Base-by-base conservation (phyloP, 2,797 vertebrate genomes). In the Gallinago stenura region DNA sequence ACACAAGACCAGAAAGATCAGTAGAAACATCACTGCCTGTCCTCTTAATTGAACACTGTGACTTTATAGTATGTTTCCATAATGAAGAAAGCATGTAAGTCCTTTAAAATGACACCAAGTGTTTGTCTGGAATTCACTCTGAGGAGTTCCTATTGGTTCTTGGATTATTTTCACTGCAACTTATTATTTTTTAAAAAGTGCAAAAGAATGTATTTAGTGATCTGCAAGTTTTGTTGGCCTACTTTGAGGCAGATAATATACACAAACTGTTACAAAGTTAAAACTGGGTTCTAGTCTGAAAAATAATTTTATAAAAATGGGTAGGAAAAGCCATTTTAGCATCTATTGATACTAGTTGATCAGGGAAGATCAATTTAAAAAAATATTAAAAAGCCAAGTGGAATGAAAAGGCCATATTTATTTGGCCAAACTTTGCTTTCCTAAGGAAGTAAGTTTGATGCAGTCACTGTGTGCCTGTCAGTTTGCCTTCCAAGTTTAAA, bases 1-100 rank as follows among this genome's bases (percentile, higher is more conserved):
- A 37, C 0, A 12, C 4, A 11, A 82, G 46, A 61, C 13, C 25
- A 53, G 87, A 93, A 62, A 86, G 68, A 78, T 50, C 53, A 33
- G 81, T 94, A 13, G 98, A 98, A 83, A 70, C 83, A 4, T 72
- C 83, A 1, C 85, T 98, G 66, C 98, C 98, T 9, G 3, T 98
- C 39, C 94, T 98, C 79, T 91, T 66, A 79, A 97, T 98, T 78
- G 96, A 96, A 7, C 92, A 26, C 51, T 98, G 96, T 60, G 86
- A 95, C 48, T 94, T 91, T 20, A 87, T 71, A 31, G 8, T 5
- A 4, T 28, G 30, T n/a, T 89, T 60, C 6, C n/a, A 31, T 46
- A 57, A 91, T 5, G 88, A 87, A 48, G 43, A 86, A 48, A 79
- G 75, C 9, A 35, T 0, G 98, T 98, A 89, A 94, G 97, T 97